Percentiles rank a stretch among this genome's conserved stretches.
These are phyloP conservation scores for Sthenelais limicola DNA, from an alignment of 2,888 invertebrate species.

Conservation along the genomic window DNA sequence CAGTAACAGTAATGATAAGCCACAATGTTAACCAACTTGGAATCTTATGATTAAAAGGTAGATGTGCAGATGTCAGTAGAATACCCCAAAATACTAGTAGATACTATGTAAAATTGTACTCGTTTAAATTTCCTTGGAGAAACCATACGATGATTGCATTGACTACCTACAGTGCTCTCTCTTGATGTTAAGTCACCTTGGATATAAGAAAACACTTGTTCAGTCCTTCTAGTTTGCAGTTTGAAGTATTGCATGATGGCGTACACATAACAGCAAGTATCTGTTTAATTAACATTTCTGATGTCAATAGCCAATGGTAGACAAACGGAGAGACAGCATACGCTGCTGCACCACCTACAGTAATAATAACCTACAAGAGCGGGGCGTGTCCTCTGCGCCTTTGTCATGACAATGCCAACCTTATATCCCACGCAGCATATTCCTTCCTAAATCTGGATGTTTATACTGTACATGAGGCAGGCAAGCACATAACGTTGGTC, in stretches of 20 bases:
- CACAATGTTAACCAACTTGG: slow-evolving; percentile 33
- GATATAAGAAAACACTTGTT: too few species aligned
- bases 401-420: slow-evolving; percentile 37
- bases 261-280: slow-evolving; percentile 24
- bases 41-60: slow-evolving; percentile 26
- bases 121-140: slow-evolving; percentile 25
- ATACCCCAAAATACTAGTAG: slow-evolving; percentile 32
- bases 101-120: slow-evolving; percentile 33
- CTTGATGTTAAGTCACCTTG: slow-evolving; percentile 24
- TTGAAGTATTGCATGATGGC: slow-evolving; percentile 40
- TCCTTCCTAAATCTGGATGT: slow-evolving; percentile 31
- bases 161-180: slow-evolving; percentile 19
- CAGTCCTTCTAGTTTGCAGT: slow-evolving; percentile 38
- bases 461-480: slow-evolving; percentile 33
- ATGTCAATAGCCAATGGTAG: slow-evolving; percentile 32
- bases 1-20: slow-evolving; percentile 3
- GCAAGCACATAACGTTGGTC: slow-evolving; percentile 32
- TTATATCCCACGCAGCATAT: slow-evolving; percentile 16
- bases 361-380: too few species aligned
- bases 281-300: slow-evolving; percentile 30
- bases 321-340: slow-evolving; percentile 36
- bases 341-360: slow-evolving; percentile 30
- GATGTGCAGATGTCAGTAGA: slow-evolving; percentile 36
- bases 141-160: slow-evolving; percentile 19
- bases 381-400: too few species aligned